Percentiles rank a stretch among this genome's conserved stretches.
phyloP scores from a whole-genome alignment of 2,888 invertebrate genomes.

The Lydus trimaculatus region DNA sequence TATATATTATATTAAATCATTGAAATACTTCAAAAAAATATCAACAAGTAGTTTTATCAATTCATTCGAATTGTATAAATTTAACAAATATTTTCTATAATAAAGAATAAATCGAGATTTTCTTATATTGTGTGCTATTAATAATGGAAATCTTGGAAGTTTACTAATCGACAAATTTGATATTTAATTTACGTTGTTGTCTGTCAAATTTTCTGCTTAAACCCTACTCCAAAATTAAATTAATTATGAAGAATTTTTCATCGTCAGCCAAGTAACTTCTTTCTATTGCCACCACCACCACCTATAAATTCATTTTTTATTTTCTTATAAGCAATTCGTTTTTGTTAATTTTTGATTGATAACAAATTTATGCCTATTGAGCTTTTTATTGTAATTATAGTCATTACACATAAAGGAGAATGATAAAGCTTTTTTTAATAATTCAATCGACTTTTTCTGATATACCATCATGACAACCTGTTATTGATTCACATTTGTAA shows the following conservation, averaged over 20 bases:
- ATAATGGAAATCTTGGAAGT: background rate
- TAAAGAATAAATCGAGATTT: background rate
- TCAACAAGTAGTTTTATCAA: background rate
- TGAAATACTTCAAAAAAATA: background rate
- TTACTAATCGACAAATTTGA: slow-evolving; percentile 18
- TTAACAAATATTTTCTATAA: background rate
- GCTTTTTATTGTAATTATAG: background rate
- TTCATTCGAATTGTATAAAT: background rate
- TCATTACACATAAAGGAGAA: background rate
- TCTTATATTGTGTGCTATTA: background rate
- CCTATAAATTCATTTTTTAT: background rate
- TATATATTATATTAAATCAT: background rate
- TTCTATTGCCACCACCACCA: background rate
- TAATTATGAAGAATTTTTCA: slow-evolving; percentile 33
- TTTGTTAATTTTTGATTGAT: background rate
- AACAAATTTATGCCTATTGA: background rate
- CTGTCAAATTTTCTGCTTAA: slow-evolving; percentile 29
- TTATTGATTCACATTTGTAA: background rate
- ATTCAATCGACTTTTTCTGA: background rate
- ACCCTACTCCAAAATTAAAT: slow-evolving; percentile 27
- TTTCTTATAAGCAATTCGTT: background rate
- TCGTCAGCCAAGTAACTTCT: background rate
- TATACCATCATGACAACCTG: background rate
- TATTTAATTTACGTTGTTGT: slow-evolving; percentile 28
- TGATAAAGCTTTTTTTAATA: background rate